Evolutionary conservation across 2,113 vertebrate species (phyloP).

Genomic region (Diphyllodes magnificus): DNA sequence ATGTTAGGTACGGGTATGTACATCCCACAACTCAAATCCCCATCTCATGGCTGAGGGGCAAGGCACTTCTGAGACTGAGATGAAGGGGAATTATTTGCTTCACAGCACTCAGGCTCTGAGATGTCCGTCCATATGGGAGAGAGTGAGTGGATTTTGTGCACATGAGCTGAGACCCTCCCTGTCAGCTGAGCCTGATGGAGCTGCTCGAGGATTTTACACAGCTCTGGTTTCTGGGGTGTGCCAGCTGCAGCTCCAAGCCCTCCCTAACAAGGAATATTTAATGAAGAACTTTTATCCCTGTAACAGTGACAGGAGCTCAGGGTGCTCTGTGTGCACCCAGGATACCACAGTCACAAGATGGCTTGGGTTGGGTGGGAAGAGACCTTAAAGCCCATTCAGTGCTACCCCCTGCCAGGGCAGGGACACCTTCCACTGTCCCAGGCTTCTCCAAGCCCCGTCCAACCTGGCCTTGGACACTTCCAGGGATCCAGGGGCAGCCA

Average conservation of each 20-base stretch:
- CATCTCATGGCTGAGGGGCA: neutral
- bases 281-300: neutral
- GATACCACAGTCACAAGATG: neutral
- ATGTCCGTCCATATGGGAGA: neutral
- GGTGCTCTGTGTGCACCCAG: fast-evolving
- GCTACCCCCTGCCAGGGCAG: neutral
- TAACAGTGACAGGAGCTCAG: neutral
- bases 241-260: neutral
- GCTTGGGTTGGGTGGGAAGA: neutral
- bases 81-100: neutral
- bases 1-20: neutral
- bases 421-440: neutral
- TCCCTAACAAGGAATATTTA: fast-evolving
- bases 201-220: neutral
- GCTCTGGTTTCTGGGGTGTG: neutral
- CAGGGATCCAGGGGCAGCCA: neutral
- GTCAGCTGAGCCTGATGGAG: neutral
- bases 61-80: neutral
- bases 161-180: neutral
- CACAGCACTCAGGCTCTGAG: neutral
- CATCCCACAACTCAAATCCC: neutral
- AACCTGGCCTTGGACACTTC: neutral
- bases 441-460: neutral
- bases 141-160: neutral
- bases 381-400: neutral